These are phyloP conservation scores for Drosophila rhopaloa DNA, from an alignment of 1,140 invertebrate genomes.

Conservation along the genomic window DNA sequence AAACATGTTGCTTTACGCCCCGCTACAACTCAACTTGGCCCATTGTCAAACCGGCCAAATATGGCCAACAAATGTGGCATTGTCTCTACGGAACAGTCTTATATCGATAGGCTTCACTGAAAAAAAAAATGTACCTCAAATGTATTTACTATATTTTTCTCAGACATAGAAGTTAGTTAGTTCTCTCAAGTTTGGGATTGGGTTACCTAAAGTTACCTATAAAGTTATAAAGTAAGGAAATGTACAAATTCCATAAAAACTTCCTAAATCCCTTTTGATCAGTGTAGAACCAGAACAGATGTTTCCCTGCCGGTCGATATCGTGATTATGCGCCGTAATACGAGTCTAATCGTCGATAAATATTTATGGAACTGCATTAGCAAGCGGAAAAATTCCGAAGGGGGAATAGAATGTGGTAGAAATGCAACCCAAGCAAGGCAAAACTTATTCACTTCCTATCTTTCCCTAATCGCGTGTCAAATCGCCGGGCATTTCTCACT, in stretches of 20 bases:
- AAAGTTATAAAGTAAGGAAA: too few relatives aligned
- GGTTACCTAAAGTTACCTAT: too few relatives aligned
- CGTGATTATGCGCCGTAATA: constrained; percentile 36
- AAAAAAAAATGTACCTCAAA: background rate
- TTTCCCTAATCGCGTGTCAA: constrained; percentile 72
- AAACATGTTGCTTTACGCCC: constrained; percentile 74
- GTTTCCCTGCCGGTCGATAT: constrained; percentile 11
- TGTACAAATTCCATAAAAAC: background rate
- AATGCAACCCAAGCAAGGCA: constrained; percentile 4
- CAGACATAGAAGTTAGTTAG: too few relatives aligned
- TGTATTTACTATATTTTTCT: too few relatives aligned
- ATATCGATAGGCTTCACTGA: constrained; percentile 5
- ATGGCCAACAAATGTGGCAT: constrained; percentile 39
- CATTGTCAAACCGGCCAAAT: constrained; percentile 59
- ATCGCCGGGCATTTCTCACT: constrained; percentile 48
- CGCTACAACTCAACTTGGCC: constrained; percentile 71
- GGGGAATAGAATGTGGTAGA: background rate
- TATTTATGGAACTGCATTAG: constrained; percentile 32
- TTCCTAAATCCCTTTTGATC: too few relatives aligned
- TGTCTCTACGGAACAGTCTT: constrained; percentile 2
- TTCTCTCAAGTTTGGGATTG: too few relatives aligned
- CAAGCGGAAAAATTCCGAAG: too few relatives aligned
- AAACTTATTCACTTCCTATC: constrained; percentile 1
- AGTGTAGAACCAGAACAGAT: constrained; percentile 17
- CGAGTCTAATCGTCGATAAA: constrained; percentile 31